Evolutionary conservation across 2,113 vertebrate genomes (phyloP), one percentile per base, ranked within the genome.

Genomic region (Pampusana beccarii): DNA sequence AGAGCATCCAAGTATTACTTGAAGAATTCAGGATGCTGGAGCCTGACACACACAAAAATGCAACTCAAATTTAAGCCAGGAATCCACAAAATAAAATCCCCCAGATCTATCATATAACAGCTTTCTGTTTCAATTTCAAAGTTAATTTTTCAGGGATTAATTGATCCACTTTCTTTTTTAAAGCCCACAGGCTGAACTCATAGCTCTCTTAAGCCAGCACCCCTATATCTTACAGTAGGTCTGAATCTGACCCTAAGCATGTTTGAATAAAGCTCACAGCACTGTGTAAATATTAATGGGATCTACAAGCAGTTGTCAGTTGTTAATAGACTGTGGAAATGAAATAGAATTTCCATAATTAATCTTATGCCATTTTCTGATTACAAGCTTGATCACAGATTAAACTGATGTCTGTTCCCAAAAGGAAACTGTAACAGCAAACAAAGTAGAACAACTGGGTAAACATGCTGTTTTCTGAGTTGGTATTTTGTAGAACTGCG

Each of bases 291-390:
- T 97, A 96, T 97, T 97, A 96, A 95, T 93, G 46, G 74, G 48
- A 77, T 95, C 94, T 94, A 92, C 84, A 95, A 93, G 83, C 54
- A 95, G 91, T 96, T 97, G 91, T 92, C 85, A 94, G 61, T 92
- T 96, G 86, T 92, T 97, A 97, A 97, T 97, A 98, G 96, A 94
- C 93, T 96, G 80, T 90, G 93, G 83, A 98, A 98, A 97, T 92
- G 75, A 75, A 96, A 97, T 97, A 95, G 36, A 20, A 96, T 97
- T 98, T 97, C 67, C 94, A 97, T 97, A 97, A 98, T 97, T 97
- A 97, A 97, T 96, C 86, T 94, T 91, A 86, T 70, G 53, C 85
- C 58, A 94, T 95, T 97, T 97, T 98, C 83, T 94, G 97, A 97
- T 98, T 97, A 97, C 86, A 96, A 96, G 86, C 95, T 97, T 97